phyloP scores from a whole-genome alignment of 2,113 vertebrate species.

The Rhizomys pruinosus region DNA sequence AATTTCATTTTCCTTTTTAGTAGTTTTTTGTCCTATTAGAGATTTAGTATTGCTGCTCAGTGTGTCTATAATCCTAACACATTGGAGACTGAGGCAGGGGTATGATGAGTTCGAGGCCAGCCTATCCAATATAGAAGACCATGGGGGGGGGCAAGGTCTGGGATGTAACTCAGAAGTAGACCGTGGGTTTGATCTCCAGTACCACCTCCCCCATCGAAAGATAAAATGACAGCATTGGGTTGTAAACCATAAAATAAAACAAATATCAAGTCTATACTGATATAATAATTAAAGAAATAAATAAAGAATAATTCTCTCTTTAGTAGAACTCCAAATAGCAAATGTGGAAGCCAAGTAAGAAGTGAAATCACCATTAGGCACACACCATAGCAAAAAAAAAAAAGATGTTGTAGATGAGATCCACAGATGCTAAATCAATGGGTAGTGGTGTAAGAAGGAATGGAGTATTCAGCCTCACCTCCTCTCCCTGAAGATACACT shows the following conservation, averaged over 20 bases:
- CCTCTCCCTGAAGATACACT: not conserved
- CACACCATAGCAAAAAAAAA: not conserved
- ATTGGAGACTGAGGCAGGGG: not conserved
- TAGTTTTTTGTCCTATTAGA: not conserved
- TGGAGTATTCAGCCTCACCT: not conserved
- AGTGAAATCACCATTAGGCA: not conserved
- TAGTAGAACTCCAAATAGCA: not conserved
- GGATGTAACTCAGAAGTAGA: not conserved
- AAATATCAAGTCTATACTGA: not conserved
- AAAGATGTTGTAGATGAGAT: not conserved
- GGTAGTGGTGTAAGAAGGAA: not conserved
- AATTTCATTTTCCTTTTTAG: slow-evolving; percentile 31
- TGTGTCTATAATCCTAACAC: not conserved
- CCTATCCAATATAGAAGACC: not conserved
- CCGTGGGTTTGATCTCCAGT: no score
- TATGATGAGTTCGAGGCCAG: not conserved
- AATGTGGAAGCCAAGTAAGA: not conserved
- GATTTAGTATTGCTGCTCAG: not conserved
- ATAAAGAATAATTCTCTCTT: not conserved
- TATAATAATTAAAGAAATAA: not conserved
- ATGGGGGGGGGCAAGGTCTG: no score
- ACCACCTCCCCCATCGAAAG: not conserved
- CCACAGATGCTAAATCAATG: not conserved
- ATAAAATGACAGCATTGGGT: not conserved
- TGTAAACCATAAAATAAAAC: not conserved